These are phyloP conservation scores for Myripristis murdjan DNA, from an alignment of 2,797 vertebrate species.

Conservation along the genomic window DNA sequence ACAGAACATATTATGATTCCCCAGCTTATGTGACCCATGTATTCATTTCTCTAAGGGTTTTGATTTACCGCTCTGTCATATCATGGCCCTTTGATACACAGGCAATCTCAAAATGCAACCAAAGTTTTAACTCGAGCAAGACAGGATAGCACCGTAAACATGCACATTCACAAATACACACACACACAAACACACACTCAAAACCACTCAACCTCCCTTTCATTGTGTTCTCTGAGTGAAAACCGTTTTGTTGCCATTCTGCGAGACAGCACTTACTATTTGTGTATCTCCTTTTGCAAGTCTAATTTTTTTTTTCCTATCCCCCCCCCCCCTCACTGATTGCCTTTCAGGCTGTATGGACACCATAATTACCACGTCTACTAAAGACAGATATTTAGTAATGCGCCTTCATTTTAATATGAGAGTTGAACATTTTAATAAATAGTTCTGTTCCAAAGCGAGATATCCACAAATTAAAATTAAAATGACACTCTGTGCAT, in stretches of 20 bases:
- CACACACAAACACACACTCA: not conserved
- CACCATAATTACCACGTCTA: conserved; percentile 8
- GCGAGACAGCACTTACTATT: conserved; percentile 11
- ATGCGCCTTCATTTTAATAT: conserved; percentile 13
- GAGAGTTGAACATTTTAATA: not conserved
- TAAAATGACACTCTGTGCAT: too few species aligned
- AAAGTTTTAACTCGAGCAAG: too few species aligned
- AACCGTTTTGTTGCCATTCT: conserved; percentile 13
- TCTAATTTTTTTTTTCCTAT: conserved; percentile 8
- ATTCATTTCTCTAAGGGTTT: too few species aligned
- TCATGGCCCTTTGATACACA: too few species aligned
- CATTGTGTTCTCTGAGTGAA: conserved; percentile 9
- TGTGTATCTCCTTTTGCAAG: conserved; percentile 2
- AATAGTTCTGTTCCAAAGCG: conserved; percentile 1
- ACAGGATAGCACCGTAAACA: not conserved
- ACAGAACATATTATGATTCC: too few species aligned
- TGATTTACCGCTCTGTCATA: too few species aligned
- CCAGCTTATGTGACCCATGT: too few species aligned
- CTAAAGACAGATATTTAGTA: not conserved
- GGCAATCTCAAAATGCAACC: too few species aligned
- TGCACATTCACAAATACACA: too few species aligned
- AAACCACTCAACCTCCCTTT: not conserved
- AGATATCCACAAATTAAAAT: not conserved
- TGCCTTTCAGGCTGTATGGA: conserved; percentile 16
- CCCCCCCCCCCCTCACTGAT: not conserved